These are phyloP conservation scores for Tetramorium bicarinatum DNA, from an alignment of 2,888 invertebrate species.

Conservation along the genomic window DNA sequence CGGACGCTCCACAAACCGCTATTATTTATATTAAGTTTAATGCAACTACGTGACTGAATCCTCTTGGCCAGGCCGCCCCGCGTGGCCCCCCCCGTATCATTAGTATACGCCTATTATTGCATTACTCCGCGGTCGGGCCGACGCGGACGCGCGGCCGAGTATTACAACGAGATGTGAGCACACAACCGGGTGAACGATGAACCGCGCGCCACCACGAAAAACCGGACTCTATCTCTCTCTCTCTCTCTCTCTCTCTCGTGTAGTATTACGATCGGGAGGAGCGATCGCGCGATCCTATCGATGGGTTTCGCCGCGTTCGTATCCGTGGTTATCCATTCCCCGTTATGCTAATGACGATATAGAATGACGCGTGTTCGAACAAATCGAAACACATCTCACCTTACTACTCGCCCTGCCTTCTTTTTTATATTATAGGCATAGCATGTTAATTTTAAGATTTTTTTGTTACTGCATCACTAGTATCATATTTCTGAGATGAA, in stretches of 20 bases:
- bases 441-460: neutral
- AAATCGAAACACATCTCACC: neutral
- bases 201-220: slow-evolving; percentile 69
- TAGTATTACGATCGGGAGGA: slow-evolving; percentile 41
- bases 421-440: neutral
- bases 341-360: slow-evolving; percentile 50
- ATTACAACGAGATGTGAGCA: slow-evolving; percentile 77
- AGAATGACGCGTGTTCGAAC: slow-evolving; percentile 29
- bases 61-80: slow-evolving; percentile 70
- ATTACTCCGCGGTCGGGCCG: slow-evolving; percentile 81
- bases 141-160: slow-evolving; percentile 69
- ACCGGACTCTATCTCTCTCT: too few species aligned
- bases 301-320: slow-evolving; percentile 17
- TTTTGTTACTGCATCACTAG: too few species aligned
- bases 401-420: neutral
- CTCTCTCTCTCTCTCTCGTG: too few species aligned
- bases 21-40: slow-evolving; percentile 87
- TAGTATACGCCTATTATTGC: slow-evolving; percentile 86
- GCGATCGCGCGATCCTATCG: slow-evolving; percentile 49
- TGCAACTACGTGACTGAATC: slow-evolving; percentile 87
- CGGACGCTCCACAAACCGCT: slow-evolving; percentile 85
- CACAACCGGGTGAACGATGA: slow-evolving; percentile 72
- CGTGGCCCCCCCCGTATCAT: slow-evolving; percentile 83
- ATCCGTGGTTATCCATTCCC: neutral
- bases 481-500: neutral